These are phyloP conservation scores for Pygocentrus nattereri DNA, from an alignment of 2,797 vertebrate species.

Conservation along the genomic window DNA sequence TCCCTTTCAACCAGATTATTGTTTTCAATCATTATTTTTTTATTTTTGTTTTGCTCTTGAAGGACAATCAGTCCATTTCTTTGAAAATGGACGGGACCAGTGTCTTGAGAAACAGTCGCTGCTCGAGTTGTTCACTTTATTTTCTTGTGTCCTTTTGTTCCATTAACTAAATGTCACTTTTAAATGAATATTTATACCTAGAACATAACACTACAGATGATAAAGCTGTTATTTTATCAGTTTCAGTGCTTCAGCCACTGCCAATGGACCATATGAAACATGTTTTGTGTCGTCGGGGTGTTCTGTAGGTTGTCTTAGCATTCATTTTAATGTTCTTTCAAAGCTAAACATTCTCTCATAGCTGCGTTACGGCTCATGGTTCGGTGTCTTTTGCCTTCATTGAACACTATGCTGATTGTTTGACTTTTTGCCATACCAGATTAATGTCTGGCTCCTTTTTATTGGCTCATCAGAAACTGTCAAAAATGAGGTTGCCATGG, in stretches of 20 bases:
- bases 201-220: conserved; percentile 14
- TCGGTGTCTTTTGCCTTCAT: neutral
- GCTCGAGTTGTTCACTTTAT: conserved; percentile 1
- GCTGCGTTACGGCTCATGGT: neutral
- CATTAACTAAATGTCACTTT: conserved; percentile 8
- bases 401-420: neutral
- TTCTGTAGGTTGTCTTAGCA: conserved; percentile 30
- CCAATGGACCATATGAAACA: conserved; percentile 47
- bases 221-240: conserved; percentile 15
- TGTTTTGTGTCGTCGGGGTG: conserved; percentile 43
- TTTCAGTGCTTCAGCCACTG: conserved; percentile 40
- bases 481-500: neutral
- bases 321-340: conserved; percentile 31
- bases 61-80: conserved; percentile 51
- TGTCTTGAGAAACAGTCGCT: conserved; percentile 6
- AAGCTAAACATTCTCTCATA: neutral
- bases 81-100: neutral
- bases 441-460: neutral
- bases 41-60: neutral
- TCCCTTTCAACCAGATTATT: neutral
- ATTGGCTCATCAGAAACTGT: neutral
- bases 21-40: too few relatives aligned
- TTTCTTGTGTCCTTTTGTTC: conserved; percentile 31
- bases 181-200: neutral
- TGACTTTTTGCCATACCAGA: neutral